phyloP scores from a whole-genome alignment of 2,113 vertebrate species.

The Helogale parvula region DNA sequence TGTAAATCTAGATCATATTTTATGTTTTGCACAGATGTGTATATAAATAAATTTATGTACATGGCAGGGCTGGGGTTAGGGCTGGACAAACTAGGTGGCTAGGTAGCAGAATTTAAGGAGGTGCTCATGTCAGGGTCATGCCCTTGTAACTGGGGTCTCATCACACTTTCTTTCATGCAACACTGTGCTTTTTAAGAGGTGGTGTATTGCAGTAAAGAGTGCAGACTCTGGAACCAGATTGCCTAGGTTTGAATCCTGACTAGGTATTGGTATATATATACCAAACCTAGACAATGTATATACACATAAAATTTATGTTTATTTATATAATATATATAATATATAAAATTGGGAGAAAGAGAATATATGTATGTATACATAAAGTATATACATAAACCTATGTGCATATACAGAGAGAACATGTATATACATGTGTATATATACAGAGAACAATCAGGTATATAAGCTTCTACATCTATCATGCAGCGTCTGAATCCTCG shows the following conservation, averaged over 20 bases:
- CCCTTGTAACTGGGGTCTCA: not conserved
- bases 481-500: not conserved
- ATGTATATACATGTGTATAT: not conserved
- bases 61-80: not conserved
- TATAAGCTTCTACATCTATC: not conserved
- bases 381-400: not conserved
- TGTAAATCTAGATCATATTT: not conserved
- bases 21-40: not conserved
- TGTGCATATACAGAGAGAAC: not conserved
- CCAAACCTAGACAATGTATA: no score
- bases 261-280: no score
- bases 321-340: not conserved
- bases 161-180: not conserved
- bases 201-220: not conserved
- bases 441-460: not conserved
- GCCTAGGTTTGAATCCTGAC: not conserved
- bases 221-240: not conserved
- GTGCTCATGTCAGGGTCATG: no score
- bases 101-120: not conserved
- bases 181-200: not conserved
- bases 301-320: not conserved
- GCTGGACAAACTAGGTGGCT: not conserved
- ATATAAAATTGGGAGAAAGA: not conserved
- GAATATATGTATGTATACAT: not conserved
- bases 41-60: not conserved